Evolutionary conservation across 2,113 vertebrate species (phyloP), one percentile per base, ranked within the genome.

Genomic region (Hoplias malabaricus): DNA sequence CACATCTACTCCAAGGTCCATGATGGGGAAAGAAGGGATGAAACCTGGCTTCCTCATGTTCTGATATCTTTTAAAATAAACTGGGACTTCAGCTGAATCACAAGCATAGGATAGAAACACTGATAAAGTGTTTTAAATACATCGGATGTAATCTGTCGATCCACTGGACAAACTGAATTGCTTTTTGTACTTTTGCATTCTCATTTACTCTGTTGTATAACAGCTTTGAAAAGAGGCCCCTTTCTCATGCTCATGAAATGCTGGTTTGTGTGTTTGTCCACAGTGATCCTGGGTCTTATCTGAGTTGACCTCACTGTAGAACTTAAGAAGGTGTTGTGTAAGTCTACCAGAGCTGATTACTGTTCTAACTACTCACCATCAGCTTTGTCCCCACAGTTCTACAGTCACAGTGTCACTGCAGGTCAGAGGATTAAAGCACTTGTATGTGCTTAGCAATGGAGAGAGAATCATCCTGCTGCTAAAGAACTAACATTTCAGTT

Each of bases 251-350:
- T 14, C 42, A 11, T 48, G 2, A 13, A 48, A 48, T 19, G 1
- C 48, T 53, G n/a, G 48, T 53, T 53, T 53, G n/a, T 76, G 36
- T 46, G 63, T 42, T 69, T 69, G 38, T 42, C 73, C 62, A 54
- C 31, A 54, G 72, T 23, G 56, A 75, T 46, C 21, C 5, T 33
- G 16, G 29, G n/a, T 69, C 23, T 69, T 57, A 69, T 77, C 73
- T 62, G 1, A 62, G 61, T 27, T 53, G 65, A 9, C 0, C 43
- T 43, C 38, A 29, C 27, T 16, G 23, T 38, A 19, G 46, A 34
- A 42, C 53, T 69, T 36, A 27, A 27, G 14, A 48, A 46, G 40
- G 27, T 4, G 38, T 69, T 77, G 63, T 21, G 34, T 69, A 69
- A 69, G 27, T 48, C 16, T 42, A 2, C 40, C 3, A 68, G 48